Conservation (phyloP, 2,113 vertebrate species). For the Laticauda laticaudata region DNA sequence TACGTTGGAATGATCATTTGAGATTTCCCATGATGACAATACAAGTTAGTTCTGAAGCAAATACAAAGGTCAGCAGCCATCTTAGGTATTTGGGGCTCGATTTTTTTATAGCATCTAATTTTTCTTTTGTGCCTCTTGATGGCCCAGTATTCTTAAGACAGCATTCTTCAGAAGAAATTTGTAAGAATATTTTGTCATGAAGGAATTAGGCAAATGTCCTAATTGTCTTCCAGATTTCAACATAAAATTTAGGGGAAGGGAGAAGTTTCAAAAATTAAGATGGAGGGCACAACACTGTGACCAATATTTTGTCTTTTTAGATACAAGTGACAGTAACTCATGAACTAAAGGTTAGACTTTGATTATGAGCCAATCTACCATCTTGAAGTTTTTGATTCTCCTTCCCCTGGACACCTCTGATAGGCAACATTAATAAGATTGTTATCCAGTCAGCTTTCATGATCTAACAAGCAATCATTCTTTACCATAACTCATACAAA, state of each 20-base stretch:
- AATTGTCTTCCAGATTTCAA: not conserved
- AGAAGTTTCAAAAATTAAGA: not conserved
- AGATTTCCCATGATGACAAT: too few species aligned
- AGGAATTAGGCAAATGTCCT: not conserved
- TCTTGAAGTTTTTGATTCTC: not conserved
- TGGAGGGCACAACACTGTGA: not conserved
- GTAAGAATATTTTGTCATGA: not conserved
- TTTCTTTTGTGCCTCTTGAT: not conserved
- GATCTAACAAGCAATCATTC: not conserved
- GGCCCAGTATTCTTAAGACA: not conserved
- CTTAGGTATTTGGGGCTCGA: not conserved
- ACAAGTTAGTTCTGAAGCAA: not conserved
- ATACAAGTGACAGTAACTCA: not conserved
- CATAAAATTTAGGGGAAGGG: not conserved
- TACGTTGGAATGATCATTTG: constrained; percentile 55
- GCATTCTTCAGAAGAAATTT: not conserved
- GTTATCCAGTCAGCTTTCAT: not conserved
- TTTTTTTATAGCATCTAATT: not conserved
- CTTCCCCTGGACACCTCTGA: not conserved
- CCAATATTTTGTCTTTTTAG: not conserved
- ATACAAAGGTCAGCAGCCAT: not conserved
- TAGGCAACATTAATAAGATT: not conserved
- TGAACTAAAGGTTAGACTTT: not conserved
- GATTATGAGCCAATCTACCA: not conserved
- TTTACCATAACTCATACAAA: not conserved